Base-by-base conservation (phyloP, 2,113 vertebrate genomes). In the Cavia aperea region DNA sequence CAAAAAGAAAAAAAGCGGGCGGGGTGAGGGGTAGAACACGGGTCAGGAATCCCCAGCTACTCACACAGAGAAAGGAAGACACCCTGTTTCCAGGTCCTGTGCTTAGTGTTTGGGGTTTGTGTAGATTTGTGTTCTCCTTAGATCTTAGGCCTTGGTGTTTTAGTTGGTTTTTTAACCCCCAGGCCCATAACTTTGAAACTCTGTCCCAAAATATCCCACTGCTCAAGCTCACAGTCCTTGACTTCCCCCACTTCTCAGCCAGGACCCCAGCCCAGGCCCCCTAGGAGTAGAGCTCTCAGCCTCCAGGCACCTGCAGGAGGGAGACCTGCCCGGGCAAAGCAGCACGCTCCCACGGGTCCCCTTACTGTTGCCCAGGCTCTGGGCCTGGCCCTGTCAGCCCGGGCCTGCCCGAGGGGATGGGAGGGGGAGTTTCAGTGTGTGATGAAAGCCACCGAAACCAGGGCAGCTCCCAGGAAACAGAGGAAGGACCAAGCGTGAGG, bases 391-490 rank as follows among this genome's bases (percentile, higher is more conserved):
- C 62, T 31, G 39, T 93, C 78, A 46, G 92, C 89, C 92, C 2
- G 3, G 88, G 86, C 91, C 94, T 96, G 95, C 87, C 91, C 7
- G 0, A 0, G 12, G 73, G 81, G 72, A 92, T 49, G 78, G 82
- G 93, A 90, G 92, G 72, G 70, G 66, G 33, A 81, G 93, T 94
- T 95, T 95, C 94, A 85, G 92, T 62, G 9, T 15, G 89, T 60
- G 94, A 93, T 95, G 96, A 96, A 96, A 96, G 94, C 89, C 24
- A 4, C 87, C 60, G 94, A 94, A 96, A 96, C 95, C 91, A 72
- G 94, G 77, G 79, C 3, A 26, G 79, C 83, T 62, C 93, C 65
- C 91, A 65, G 54, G 89, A 93, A 94, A 94, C 82, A 51, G 39
- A 77, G 70, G 77, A 63, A 70, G 93, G 93, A 78, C 75, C 5